These are phyloP conservation scores for Anarsia innoxiella DNA, from an alignment of 2,888 invertebrate species.

Conservation along the genomic window DNA sequence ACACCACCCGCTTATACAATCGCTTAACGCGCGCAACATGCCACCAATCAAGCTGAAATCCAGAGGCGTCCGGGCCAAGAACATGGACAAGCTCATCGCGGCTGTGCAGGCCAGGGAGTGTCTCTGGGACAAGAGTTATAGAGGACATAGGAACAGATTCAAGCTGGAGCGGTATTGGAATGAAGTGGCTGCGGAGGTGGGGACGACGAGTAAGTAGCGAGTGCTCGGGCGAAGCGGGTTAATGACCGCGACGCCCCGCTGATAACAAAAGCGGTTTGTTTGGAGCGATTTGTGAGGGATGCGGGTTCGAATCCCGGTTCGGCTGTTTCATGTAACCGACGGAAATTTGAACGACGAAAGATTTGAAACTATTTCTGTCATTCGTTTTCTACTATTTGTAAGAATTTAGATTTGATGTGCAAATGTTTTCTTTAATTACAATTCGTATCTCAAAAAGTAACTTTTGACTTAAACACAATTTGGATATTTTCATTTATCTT, in stretches of 20 bases:
- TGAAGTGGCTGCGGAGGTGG: constrained; percentile 64
- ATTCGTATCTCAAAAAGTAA: no score
- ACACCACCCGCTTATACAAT: constrained; percentile 30
- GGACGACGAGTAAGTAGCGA: constrained; percentile 62
- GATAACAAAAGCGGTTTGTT: no score
- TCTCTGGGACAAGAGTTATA: constrained; percentile 64
- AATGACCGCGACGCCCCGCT: constrained; percentile 18
- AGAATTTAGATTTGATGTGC: no score
- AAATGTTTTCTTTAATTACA: no score
- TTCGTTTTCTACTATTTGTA: no score
- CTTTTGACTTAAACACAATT: no score
- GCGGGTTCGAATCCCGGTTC: no score
- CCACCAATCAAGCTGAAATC: constrained; percentile 45
- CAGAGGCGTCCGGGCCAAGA: constrained; percentile 53
- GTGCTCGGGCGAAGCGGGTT: constrained; percentile 11
- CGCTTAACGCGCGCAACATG: constrained; percentile 44
- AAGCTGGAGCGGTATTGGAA: constrained; percentile 69
- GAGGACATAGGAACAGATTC: constrained; percentile 63
- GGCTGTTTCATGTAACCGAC: no score
- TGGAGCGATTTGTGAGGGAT: no score
- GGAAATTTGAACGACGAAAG: no score
- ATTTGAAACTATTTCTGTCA: no score
- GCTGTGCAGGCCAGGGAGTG: constrained; percentile 67
- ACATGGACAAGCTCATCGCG: constrained; percentile 66
- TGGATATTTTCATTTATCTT: no score